A percentile compares a stretch with the other conserved stretches of the same genome.
These are phyloP conservation scores for Uromys caudimaculatus DNA, from an alignment of 2,797 vertebrate genomes.

Conservation along the genomic window DNA sequence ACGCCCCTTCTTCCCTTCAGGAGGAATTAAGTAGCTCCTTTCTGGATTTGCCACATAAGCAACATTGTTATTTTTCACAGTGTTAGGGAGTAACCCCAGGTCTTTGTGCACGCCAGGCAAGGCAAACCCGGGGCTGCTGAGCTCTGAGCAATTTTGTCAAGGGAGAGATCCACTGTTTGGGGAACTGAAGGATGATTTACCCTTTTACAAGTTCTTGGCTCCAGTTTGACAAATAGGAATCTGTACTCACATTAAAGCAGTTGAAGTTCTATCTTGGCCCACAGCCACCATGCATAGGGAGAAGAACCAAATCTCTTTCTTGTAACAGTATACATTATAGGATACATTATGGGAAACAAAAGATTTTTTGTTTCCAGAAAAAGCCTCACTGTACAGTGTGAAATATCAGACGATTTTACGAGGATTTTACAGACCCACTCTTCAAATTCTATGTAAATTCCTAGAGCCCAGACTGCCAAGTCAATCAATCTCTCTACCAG, in stretches of 20 bases:
- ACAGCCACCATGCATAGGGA: neutral
- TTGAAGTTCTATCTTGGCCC: neutral
- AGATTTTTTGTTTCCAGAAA: constrained; percentile 15
- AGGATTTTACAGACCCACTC: neutral
- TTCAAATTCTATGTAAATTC: neutral
- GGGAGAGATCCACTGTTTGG: neutral
- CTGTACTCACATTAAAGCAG: neutral
- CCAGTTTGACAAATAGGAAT: neutral
- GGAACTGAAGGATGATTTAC: neutral
- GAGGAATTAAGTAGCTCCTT: neutral
- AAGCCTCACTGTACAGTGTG: neutral
- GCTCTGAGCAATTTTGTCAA: neutral
- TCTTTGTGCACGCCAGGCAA: too few species aligned
- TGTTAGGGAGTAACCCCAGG: neutral
- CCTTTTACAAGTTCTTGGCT: neutral
- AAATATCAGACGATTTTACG: neutral
- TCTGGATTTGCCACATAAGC: neutral
- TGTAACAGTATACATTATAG: neutral
- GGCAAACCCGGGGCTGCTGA: neutral
- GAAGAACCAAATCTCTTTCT: neutral
- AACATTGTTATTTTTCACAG: neutral
- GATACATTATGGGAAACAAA: neutral
- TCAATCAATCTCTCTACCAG: neutral
- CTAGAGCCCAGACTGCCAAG: neutral
- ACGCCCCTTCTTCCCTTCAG: neutral